Evolutionary conservation across 2,113 vertebrate genomes (phyloP), one percentile per base, ranked within the genome.

Genomic region (Brevimyrus niger): DNA sequence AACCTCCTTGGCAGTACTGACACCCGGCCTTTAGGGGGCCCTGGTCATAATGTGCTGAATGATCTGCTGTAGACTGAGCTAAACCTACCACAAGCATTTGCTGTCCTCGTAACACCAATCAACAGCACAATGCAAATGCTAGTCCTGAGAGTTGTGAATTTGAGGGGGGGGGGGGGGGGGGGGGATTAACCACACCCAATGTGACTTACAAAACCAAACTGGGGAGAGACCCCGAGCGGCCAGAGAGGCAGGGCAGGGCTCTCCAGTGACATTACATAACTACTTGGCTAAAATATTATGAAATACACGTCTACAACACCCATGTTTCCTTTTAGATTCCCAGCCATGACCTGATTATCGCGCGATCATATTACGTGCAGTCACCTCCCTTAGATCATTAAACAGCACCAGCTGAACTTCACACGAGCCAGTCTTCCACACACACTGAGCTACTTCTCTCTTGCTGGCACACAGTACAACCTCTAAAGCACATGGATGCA

Each of bases 71-170:
- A 91, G 88, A 91, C 84, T 92, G 89, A 55, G 89, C 90, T 69
- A 58, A 90, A 80, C 42, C 31, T 5, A 80, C 88, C 86, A 42
- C 51, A 87, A 88, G 90, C 84, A 44, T 84, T 85, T 55, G 61
- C 83, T n/a, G 90, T 88, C 92, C 88, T 91, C 88, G 92, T 88
- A 88, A 31, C 65, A 87, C 55, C 87, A 76, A 87, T 87, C 91
- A 89, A 92, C 90, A 85, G 48, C 86, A 87, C 48, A 88, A 83
- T 46, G 89, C 61, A 88, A 51, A 55, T 58, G 38, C 88, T 42
- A 80, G 17, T 50, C 27, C 65, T 47, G 82, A 84, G 21, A 58
- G 27, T 47, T 80, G 73, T 80, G 35, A 80, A 80, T 80, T 38
- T 80, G 89, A 19, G 50, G 51, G 27, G 27, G 10, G 10, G 61